Base-by-base conservation (phyloP, 2,888 invertebrate species). In the Pinctada fucata region DNA sequence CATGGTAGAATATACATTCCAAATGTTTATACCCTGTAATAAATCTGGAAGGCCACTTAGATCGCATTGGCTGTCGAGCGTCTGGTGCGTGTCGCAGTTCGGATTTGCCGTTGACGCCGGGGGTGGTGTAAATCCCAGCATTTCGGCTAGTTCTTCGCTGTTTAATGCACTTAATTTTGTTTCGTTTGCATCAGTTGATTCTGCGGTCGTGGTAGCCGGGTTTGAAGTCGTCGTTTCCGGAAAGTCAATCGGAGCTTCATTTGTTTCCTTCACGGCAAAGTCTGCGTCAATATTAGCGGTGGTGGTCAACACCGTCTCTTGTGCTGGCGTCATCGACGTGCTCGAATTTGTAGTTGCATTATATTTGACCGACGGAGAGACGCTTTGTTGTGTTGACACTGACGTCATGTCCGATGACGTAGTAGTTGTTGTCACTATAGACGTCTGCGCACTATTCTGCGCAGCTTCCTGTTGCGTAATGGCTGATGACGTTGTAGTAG, bases 1-100 rank as follows among this genome's bases (percentile, higher is more conserved):
- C 47, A 86, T 10, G 4, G 81, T 70, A 1, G 73, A 77, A 64
- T 85, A 85, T 5, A 86, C 66, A 63, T 86, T 85, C 84, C 84
- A 85, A 50, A 86, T 83, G 13, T 82, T 81, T 45, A 82, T 81
- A 58, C 79, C 83, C n/a, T 71, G 68, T 67, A 85, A 63, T 8
- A 75, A 78, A 13, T 66, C 78, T 3, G 83, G 80, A 2, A 83
- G 16, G 10, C 48, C 49, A 2, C 8, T 58, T 58, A 10, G 6
- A 58, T 13, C 13, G 13, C 58, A 58, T 6, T 10, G 58, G 6
- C 8, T 10, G 8, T 6, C 13, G 8, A 58, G 13, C 58, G 6
- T 58, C 58, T 58, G 6, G 8, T 58, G 8, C 8, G 58, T 58
- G 13, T 1, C 58, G 58, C 58, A 58, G 8, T 6, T 13, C 6